A percentile compares a stretch with the other conserved stretches of the same genome.
Evolutionary conservation across 2,113 vertebrate genomes (phyloP).

Genomic region (Vulpes ferrilata): DNA sequence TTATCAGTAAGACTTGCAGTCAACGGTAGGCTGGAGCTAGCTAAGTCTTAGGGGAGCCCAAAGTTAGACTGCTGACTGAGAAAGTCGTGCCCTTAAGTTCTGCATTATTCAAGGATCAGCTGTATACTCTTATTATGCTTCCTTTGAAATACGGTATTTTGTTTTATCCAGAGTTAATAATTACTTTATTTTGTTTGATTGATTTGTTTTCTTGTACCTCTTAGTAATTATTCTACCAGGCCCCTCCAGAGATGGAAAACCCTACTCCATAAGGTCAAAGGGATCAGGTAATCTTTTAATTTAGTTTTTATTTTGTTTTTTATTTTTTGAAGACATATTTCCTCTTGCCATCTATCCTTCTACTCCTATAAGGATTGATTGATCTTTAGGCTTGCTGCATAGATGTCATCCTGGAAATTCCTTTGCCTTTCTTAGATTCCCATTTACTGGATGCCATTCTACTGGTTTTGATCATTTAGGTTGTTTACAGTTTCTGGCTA

Average conservation of each 20-base stretch:
- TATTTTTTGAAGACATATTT: constrained; percentile 17
- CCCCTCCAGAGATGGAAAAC: neutral
- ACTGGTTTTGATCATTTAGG: neutral
- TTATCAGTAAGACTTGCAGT: neutral
- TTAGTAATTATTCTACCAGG: neutral
- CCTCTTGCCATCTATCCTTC: neutral
- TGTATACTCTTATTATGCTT: neutral
- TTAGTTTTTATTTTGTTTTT: neutral
- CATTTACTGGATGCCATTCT: neutral
- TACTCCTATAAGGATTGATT: neutral
- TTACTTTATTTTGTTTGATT: neutral
- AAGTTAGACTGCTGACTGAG: neutral
- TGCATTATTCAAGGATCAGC: neutral
- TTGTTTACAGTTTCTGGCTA: neutral
- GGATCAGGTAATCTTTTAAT: neutral
- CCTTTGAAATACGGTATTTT: neutral
- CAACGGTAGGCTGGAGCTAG: neutral
- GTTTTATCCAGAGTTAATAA: neutral
- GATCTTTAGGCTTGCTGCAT: neutral
- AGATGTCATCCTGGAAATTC: neutral
- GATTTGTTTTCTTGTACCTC: constrained; percentile 1
- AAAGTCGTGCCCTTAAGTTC: neutral
- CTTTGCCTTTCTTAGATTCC: neutral
- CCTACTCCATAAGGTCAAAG: neutral
- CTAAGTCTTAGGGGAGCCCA: neutral